These are phyloP conservation scores for Stegophylla sp. DNA, from an alignment of 2,888 invertebrate species.

Conservation along the genomic window DNA sequence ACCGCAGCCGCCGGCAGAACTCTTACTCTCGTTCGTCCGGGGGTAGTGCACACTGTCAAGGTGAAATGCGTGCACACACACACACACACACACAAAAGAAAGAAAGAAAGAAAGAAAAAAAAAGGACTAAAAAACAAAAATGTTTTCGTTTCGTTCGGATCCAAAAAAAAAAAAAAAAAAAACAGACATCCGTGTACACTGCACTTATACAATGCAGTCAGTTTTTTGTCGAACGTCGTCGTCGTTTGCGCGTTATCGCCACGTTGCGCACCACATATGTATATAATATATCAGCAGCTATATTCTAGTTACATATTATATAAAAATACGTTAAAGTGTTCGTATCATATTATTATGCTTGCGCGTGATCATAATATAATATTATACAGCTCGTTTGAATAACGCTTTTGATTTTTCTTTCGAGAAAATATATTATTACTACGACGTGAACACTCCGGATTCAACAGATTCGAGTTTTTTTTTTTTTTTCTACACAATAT, in stretches of 20 bases:
- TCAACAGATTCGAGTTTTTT: not conserved
- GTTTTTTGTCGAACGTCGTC: conserved; percentile 24
- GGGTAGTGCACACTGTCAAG: not conserved
- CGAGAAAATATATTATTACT: no score
- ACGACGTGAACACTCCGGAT: no score
- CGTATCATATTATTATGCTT: no score
- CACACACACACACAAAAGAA: no score
- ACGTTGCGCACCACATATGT: not conserved
- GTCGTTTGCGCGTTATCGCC: not conserved
- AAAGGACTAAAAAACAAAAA: not conserved
- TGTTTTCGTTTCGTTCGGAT: not conserved
- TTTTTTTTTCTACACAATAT: not conserved
- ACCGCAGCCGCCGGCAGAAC: no score
- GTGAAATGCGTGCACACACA: not conserved
- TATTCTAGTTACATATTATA: no score
- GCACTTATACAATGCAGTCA: conserved; percentile 11
- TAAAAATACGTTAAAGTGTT: no score
- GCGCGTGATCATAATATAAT: no score
- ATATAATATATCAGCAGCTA: not conserved
- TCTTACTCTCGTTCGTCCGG: conserved; percentile 23
- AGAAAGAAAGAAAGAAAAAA: not conserved
- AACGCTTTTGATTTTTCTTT: no score
- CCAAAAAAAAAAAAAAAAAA: no score
- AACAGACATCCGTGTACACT: no score
- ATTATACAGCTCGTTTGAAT: no score